Evolutionary conservation across 2,797 vertebrate genomes (phyloP), one percentile per base, ranked within the genome.

Genomic region (Onychomys leucogaster): DNA sequence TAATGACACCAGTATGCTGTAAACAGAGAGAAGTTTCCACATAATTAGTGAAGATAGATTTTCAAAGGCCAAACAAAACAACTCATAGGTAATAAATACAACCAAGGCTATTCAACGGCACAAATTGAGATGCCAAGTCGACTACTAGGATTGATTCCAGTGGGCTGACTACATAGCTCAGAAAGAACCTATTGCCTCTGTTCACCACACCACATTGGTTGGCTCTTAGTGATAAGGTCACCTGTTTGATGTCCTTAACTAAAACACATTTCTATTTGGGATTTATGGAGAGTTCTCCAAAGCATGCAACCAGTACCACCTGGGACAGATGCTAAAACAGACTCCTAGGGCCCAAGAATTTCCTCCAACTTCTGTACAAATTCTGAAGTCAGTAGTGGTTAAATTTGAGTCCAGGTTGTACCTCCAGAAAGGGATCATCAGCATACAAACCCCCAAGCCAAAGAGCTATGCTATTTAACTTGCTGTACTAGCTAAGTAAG

Each of bases 21-120:
- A 89, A 95, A 94, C 29, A 89, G 46, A 89, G 59, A 19, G 65
- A 84, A 9, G 13, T 65, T 93, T 81, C 69, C 59, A 81, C 63
- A 57, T 87, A 89, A 80, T 93, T 95, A 94, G n/a, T 84, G 49
- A 84, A 90, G 97, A 83, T 61, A 67, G 57, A 86, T 94, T 92
- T 92, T 90, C 46, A 76, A 90, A 95, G 59, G 12, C 67, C 63
- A 52, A 92, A n/a, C n/a, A n/a, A 92, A 96, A 57, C 85, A 95
- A 95, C 91, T 90, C 37, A 69, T 34, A 37, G 49, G 46, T 65
- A 89, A 95, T 83, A 90, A 88, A 69, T 91, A 91, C 52, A 69
- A 46, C 41, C 49, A 93, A 90, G 73, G 77, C 57, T 71, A 61
- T 41, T 86, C 76, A 93, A 55, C 52, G 37, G 71, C 73, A 92